phyloP scores from a whole-genome alignment of 1,140 invertebrate genomes.

The Tenebrio molitor region DNA sequence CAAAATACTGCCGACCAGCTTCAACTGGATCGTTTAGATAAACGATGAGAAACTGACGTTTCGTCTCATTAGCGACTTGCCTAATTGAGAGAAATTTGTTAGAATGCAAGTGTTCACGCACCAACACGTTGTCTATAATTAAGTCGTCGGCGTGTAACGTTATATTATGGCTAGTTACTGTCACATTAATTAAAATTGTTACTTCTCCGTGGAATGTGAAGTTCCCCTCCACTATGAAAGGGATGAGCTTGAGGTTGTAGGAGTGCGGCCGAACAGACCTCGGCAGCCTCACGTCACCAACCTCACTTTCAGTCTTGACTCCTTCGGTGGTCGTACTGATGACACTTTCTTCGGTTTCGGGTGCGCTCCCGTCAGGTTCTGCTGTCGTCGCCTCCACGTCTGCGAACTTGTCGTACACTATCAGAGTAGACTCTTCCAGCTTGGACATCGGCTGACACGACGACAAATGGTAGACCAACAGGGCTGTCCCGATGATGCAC shows the following conservation, averaged over 20 bases:
- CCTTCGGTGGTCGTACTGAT: slow-evolving; percentile 25
- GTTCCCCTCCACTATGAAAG: slow-evolving; percentile 79
- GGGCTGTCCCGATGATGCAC: slow-evolving; percentile 51
- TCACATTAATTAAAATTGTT: slow-evolving; percentile 76
- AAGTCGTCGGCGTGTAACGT: slow-evolving; percentile 83
- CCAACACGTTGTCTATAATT: slow-evolving; percentile 71
- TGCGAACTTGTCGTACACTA: slow-evolving; percentile 13
- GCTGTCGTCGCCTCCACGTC: neutral
- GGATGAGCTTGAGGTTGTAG: slow-evolving; percentile 79
- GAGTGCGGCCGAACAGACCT: slow-evolving; percentile 74
- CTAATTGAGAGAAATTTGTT: slow-evolving; percentile 61
- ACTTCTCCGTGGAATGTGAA: slow-evolving; percentile 84
- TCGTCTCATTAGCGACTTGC: slow-evolving; percentile 71
- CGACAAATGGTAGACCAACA: slow-evolving; percentile 52
- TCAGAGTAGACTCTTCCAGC: slow-evolving; percentile 21
- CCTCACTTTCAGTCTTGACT: neutral
- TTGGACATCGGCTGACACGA: neutral
- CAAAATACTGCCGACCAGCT: slow-evolving; percentile 73
- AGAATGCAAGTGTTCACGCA: slow-evolving; percentile 61
- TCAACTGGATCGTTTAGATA: slow-evolving; percentile 72
- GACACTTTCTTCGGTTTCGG: neutral
- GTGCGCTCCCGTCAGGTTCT: neutral
- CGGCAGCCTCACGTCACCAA: slow-evolving; percentile 76
- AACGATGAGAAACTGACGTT: slow-evolving; percentile 82
- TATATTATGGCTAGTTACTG: slow-evolving; percentile 77